Conservation (phyloP, 2,797 vertebrate species). For the Poecilia gillii region DNA sequence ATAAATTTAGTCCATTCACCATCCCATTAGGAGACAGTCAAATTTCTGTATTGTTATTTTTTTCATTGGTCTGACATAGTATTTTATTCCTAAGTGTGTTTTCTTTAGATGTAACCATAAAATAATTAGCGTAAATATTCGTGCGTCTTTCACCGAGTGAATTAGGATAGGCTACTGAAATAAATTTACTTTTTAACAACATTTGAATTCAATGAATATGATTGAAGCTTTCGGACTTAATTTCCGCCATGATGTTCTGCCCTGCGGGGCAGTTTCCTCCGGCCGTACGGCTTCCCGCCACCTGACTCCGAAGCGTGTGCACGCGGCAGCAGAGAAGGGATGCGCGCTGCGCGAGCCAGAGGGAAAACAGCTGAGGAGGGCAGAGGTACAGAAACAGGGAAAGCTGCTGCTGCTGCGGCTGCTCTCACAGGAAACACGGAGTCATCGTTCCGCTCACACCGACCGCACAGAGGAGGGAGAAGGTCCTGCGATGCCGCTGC, state of each 20-base stretch:
- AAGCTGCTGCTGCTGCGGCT: not conserved
- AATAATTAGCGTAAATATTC: too few species aligned
- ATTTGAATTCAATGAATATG: not conserved
- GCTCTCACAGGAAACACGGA: not conserved
- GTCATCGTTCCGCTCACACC: constrained; percentile 1
- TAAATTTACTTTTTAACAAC: not conserved
- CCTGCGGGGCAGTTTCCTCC: not conserved
- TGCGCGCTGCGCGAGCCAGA: constrained; percentile 12
- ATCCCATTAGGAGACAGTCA: too few species aligned
- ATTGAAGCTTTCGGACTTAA: not conserved
- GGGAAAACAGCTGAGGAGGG: constrained; percentile 11
- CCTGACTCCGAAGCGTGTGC: constrained; percentile 3
- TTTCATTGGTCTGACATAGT: not conserved
- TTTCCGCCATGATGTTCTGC: not conserved
- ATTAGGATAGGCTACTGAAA: not conserved
- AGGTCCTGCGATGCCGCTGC: not conserved
- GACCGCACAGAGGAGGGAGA: not conserved
- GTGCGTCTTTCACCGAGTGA: not conserved
- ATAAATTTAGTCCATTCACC: too few species aligned
- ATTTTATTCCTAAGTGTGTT: not conserved
- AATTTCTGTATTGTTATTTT: not conserved
- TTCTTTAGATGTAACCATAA: not conserved
- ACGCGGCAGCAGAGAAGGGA: not conserved
- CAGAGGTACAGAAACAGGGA: not conserved
- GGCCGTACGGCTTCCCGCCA: not conserved